Conservation (phyloP, 2,113 vertebrate genomes). For the Sialia sialis region DNA sequence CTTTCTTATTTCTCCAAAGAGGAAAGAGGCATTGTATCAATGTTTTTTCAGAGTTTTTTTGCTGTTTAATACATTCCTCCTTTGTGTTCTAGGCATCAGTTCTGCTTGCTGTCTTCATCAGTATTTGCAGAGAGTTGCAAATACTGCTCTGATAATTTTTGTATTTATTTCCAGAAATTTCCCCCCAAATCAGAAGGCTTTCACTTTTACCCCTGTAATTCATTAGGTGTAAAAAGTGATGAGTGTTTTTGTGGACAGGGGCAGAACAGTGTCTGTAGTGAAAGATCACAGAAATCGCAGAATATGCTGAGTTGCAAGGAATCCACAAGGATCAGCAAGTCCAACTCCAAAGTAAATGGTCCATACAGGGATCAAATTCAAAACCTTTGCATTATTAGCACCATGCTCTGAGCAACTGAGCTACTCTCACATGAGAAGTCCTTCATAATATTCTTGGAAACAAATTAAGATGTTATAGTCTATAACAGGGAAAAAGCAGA, state of each 20-base stretch:
- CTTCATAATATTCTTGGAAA: neutral
- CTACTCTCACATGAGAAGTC: neutral
- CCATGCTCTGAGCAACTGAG: neutral
- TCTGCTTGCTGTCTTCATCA: neutral
- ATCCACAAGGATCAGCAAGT: neutral
- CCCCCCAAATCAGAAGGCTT: neutral
- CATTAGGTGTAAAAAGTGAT: neutral
- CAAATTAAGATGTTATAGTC: neutral
- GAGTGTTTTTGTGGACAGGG: neutral
- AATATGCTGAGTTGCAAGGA: neutral
- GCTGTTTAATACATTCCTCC: neutral
- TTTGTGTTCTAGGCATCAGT: neutral
- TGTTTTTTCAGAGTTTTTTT: neutral
- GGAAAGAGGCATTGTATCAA: neutral
- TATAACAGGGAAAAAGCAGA: neutral
- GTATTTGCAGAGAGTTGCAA: neutral
- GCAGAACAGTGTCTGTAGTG: neutral
- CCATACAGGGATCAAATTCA: neutral
- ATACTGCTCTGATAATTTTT: neutral
- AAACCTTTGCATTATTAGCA: neutral
- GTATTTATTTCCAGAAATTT: neutral
- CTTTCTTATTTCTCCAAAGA: neutral
- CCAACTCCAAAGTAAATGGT: fast-evolving
- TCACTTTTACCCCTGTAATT: neutral
- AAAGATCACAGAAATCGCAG: neutral